Conservation (phyloP, 2,113 vertebrate species). For the Callipepla squamata region DNA sequence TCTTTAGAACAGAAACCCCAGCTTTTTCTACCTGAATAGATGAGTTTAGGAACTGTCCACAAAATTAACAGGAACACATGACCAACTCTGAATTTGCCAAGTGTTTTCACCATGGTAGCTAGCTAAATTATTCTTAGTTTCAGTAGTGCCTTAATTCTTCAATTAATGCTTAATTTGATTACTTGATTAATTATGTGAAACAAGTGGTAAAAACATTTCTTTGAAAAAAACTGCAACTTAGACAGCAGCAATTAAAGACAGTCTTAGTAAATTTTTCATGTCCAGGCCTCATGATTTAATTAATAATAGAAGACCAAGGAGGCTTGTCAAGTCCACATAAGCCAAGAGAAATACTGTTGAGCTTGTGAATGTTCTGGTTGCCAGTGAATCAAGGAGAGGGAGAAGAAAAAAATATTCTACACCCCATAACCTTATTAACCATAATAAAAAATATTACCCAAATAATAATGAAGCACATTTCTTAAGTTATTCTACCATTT, state of each 20-base stretch:
- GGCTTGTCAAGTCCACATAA: background rate
- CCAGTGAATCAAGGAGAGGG: background rate
- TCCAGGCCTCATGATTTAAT: background rate
- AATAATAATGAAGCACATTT: background rate
- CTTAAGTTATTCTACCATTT: background rate
- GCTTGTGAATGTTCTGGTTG: background rate
- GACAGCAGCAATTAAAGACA: background rate
- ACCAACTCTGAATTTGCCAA: background rate
- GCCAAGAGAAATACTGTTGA: background rate
- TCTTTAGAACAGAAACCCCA: background rate
- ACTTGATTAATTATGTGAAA: slow-evolving; percentile 19
- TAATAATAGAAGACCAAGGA: background rate
- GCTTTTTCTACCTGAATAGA: background rate
- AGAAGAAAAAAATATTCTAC: background rate
- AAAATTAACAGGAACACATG: background rate
- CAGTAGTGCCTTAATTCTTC: slow-evolving; percentile 4
- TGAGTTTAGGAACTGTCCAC: background rate
- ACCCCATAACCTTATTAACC: rapidly evolving
- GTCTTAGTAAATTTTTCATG: background rate
- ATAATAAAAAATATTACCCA: background rate
- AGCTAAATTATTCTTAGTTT: background rate
- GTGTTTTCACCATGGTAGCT: background rate
- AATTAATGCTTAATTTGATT: slow-evolving; percentile 11
- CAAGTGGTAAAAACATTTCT: background rate
- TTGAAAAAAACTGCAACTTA: background rate